Conservation (phyloP, 2,888 invertebrate genomes). For the Pseudococcus viburni region DNA sequence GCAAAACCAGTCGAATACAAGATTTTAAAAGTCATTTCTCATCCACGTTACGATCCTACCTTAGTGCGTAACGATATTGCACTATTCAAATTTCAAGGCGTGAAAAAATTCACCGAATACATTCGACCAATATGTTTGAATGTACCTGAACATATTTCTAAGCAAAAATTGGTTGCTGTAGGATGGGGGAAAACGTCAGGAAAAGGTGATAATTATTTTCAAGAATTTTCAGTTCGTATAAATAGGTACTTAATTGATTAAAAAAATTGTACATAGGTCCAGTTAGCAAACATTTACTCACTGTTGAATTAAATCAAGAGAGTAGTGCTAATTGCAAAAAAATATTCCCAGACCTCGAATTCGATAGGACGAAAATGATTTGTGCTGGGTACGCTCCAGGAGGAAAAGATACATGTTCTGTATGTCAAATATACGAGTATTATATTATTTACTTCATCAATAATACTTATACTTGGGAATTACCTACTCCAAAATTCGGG, state of each 20-base stretch:
- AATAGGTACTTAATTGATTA: too few species aligned
- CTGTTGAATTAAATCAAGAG: not conserved
- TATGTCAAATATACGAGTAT: too few species aligned
- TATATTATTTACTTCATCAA: too few species aligned
- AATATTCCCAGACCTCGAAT: too few species aligned
- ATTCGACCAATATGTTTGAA: constrained; percentile 41
- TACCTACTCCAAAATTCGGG: too few species aligned
- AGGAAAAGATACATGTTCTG: too few species aligned
- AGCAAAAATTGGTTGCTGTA: not conserved
- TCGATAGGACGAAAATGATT: too few species aligned
- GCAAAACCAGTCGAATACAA: not conserved
- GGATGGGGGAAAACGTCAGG: not conserved
- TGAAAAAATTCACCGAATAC: not conserved
- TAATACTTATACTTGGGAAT: too few species aligned
- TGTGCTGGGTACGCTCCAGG: too few species aligned
- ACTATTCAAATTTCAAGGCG: not conserved
- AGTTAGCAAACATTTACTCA: not conserved
- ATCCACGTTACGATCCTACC: not conserved
- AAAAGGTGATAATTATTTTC: not conserved
- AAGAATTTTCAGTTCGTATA: too few species aligned
- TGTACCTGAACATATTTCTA: not conserved
- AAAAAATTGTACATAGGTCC: not conserved
- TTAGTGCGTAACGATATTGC: not conserved
- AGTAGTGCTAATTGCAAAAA: not conserved
- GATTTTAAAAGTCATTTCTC: not conserved